Base-by-base conservation (phyloP, 2,888 invertebrate species). In the Dastarcus helophoroides region DNA sequence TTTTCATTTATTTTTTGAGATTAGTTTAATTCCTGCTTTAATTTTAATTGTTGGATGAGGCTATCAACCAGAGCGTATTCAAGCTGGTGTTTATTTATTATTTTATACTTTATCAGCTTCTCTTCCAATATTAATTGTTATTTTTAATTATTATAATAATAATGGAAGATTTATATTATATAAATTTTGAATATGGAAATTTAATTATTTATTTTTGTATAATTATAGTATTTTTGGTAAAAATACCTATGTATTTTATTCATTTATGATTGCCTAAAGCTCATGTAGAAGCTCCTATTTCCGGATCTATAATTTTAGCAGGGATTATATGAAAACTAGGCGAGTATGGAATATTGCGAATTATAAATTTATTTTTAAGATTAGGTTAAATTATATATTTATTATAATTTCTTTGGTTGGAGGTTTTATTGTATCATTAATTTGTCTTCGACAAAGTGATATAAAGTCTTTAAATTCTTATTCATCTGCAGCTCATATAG, bases 281-380 rank as follows among this genome's bases (percentile, higher is more conserved):
- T 60, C 79, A 80, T 73, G 78, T 80, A 2, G 79, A 80, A 42
- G 79, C 79, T 32, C 78, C 80, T 3, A 66, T 79, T 40, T 67
- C 72, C 2, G 79, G 79, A 0, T 80, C 79, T 2, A 79, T 80
- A 62, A 72, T 80, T 70, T 73, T 80, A 60, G 79, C 79, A 1
- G 78, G 75, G 0, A 62, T 80, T 59, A 68, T 79, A 50, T 65
- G 81, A 60, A 80, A 81, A 53, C 67, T 79, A 62, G 79, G 79
- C 0, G 75, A 76, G 0, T 80, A 78, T 65, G 79, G 79, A 0
- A 44, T 79, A 48, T 56, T 76, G 35, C 77, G 77, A 1, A 42
- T 71, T 46, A 54, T 71, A 54, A 42, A 50, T 42, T 49, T 72
- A 59, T 59, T 71, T 48, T 54, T 63, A 30, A 46, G 52, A 42